Percentiles rank a stretch among this genome's conserved stretches.
Evolutionary conservation across 2,888 invertebrate genomes (phyloP).

Genomic region (Brachypalpus laphriformis): DNA sequence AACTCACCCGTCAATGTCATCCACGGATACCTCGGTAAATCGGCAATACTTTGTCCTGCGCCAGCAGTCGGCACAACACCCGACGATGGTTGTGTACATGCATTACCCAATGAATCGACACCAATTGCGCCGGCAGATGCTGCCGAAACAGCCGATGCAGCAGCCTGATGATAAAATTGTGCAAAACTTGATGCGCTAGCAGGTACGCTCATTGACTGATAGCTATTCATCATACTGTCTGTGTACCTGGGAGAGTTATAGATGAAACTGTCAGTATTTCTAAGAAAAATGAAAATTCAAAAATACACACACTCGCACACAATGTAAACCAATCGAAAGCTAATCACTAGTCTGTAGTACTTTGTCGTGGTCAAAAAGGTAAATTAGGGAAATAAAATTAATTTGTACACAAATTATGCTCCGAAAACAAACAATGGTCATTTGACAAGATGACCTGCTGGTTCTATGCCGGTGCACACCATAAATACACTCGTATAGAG

Average conservation of each 20-base stretch:
- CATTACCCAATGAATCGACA: constrained; percentile 91
- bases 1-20: constrained; percentile 96
- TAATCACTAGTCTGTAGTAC: constrained; percentile 30
- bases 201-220: constrained; percentile 83
- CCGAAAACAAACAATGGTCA: constrained; percentile 59
- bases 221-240: constrained; percentile 83
- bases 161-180: constrained; percentile 95
- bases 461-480: constrained; percentile 31
- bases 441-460: constrained; percentile 63
- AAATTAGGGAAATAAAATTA: constrained; percentile 39
- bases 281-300: constrained; percentile 32
- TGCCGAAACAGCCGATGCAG: constrained; percentile 87
- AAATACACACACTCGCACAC: not conserved
- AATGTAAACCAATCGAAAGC: constrained; percentile 54
- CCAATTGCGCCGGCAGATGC: constrained; percentile 89
- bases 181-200: constrained; percentile 85
- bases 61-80: constrained; percentile 84
- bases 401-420: constrained; percentile 41
- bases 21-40: constrained; percentile 97
- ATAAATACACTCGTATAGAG: constrained; percentile 29
- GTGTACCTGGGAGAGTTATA: constrained; percentile 80
- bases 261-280: constrained; percentile 41
- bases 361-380: constrained; percentile 52
- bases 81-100: constrained; percentile 89
- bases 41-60: constrained; percentile 93